These are phyloP conservation scores for Aleiodes alternator DNA, from an alignment of 2,888 invertebrate genomes.

Conservation along the genomic window DNA sequence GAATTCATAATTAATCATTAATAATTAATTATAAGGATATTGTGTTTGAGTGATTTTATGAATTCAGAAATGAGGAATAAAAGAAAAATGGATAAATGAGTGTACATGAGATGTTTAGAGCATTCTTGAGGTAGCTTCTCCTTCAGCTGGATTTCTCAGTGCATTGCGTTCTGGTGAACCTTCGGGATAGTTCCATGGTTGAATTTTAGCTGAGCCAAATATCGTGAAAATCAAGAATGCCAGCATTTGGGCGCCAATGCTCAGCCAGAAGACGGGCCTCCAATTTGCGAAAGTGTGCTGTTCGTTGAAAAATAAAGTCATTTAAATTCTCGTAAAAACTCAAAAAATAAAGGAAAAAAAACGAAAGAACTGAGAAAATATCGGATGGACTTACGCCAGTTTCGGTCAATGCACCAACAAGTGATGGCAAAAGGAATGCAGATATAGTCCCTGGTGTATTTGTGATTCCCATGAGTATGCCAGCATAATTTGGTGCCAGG, in stretches of 20 bases:
- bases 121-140: slow-evolving; percentile 49
- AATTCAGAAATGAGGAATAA: too few relatives aligned
- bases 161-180: slow-evolving; percentile 43
- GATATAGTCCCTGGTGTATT: slow-evolving; percentile 72
- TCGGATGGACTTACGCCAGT: slow-evolving; percentile 62
- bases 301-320: background rate
- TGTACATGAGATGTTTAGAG: slow-evolving; percentile 32
- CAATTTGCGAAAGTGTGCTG: slow-evolving; percentile 70
- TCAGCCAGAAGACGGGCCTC: slow-evolving; percentile 68
- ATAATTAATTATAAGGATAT: background rate
- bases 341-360: background rate
- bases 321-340: background rate
- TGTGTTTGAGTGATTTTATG: background rate
- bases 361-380: background rate
- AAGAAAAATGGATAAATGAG: background rate
- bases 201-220: slow-evolving; percentile 70
- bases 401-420: slow-evolving; percentile 66
- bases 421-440: slow-evolving; percentile 68
- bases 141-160: background rate
- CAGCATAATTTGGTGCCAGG: slow-evolving; percentile 72
- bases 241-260: slow-evolving; percentile 60
- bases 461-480: slow-evolving; percentile 73
- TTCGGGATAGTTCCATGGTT: slow-evolving; percentile 68
- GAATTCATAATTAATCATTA: slow-evolving; percentile 5
- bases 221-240: slow-evolving; percentile 63